Evolutionary conservation across 2,888 invertebrate species (phyloP).

Genomic region (Phengaris alcon): DNA sequence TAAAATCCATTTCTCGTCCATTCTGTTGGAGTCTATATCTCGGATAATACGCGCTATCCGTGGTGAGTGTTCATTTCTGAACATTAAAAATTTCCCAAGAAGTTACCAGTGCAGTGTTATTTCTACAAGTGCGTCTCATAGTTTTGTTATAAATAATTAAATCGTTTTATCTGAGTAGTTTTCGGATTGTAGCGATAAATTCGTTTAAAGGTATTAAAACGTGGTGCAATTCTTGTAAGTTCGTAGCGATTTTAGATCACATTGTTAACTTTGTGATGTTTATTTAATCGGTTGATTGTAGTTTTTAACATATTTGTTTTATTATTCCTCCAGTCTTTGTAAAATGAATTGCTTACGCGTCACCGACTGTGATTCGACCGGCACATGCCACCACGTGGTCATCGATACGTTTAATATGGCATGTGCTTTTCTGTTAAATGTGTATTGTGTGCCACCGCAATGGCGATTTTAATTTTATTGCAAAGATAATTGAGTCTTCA

Average conservation of each 20-base stretch:
- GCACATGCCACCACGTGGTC: conserved; percentile 75
- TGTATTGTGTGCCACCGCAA: neutral
- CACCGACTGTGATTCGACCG: conserved; percentile 62
- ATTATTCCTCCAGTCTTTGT: conserved; percentile 28
- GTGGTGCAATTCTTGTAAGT: conserved; percentile 37
- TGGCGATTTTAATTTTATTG: conserved; percentile 14
- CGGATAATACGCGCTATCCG: conserved; percentile 81
- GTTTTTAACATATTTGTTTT: neutral
- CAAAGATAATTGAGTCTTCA: conserved; percentile 31
- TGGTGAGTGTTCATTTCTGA: conserved; percentile 70
- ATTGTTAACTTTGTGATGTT: neutral
- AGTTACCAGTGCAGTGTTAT: conserved; percentile 67
- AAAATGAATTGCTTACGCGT: conserved; percentile 71
- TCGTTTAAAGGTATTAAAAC: conserved; percentile 26
- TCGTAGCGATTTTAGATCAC: neutral
- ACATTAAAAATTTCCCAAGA: conserved; percentile 39
- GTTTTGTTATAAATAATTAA: conserved; percentile 19
- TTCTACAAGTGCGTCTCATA: conserved; percentile 48
- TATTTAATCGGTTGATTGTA: neutral
- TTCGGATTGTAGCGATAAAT: conserved; percentile 25
- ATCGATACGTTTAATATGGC: conserved; percentile 39
- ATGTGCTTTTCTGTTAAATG: neutral
- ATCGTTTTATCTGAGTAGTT: neutral
- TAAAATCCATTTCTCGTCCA: conserved; percentile 80
- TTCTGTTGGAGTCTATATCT: conserved; percentile 83